phyloP scores from a whole-genome alignment of 2,113 vertebrate genomes.

The Corythaixoides concolor region DNA sequence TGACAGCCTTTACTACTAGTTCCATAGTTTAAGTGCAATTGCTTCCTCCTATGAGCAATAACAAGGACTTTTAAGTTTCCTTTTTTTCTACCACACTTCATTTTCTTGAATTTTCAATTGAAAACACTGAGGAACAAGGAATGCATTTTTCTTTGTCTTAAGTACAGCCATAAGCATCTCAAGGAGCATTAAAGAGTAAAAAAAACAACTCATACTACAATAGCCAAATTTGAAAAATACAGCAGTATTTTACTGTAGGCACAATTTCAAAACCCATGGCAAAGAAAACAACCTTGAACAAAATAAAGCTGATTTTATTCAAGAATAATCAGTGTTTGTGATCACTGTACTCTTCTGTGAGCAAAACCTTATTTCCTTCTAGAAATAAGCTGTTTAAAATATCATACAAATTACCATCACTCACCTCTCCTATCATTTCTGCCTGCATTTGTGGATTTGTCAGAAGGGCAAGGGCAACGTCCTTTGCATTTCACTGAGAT shows the following conservation, averaged over 20 bases:
- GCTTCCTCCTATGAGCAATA: neutral
- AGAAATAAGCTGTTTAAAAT: neutral
- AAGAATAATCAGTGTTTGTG: neutral
- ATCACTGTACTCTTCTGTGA: neutral
- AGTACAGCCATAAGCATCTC: neutral
- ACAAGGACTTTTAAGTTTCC: neutral
- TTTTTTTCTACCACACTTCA: neutral
- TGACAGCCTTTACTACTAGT: neutral
- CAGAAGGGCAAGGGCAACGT: constrained; percentile 86
- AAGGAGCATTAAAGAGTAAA: neutral
- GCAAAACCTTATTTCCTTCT: neutral
- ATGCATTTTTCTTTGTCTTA: neutral
- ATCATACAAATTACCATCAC: neutral
- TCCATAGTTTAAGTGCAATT: neutral
- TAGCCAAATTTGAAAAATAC: neutral
- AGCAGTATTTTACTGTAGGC: neutral
- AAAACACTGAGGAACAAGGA: neutral
- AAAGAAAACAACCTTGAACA: neutral
- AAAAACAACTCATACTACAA: neutral
- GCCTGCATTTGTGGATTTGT: constrained; percentile 69
- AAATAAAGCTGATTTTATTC: neutral
- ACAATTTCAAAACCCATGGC: neutral
- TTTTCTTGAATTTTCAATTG: neutral
- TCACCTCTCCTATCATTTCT: constrained; percentile 87
- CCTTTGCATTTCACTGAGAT: constrained; percentile 89